phyloP scores from a whole-genome alignment of 2,888 invertebrate genomes.

The Melanargia galathea region DNA sequence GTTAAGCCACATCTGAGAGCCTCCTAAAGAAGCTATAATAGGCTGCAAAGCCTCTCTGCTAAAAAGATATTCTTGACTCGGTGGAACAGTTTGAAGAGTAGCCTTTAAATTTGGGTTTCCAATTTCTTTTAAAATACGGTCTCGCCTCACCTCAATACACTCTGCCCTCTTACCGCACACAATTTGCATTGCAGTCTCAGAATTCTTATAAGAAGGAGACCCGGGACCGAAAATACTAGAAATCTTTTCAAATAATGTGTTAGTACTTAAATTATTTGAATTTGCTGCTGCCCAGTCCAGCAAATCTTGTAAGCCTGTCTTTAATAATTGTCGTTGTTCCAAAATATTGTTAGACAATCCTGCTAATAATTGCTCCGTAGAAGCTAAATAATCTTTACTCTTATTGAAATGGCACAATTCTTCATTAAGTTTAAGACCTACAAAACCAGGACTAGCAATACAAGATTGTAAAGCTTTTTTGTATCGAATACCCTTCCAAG shows the following conservation, averaged over 20 bases:
- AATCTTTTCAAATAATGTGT: neutral
- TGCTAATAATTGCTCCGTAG: neutral
- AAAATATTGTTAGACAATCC: neutral
- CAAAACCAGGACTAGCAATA: neutral
- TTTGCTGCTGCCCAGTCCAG: neutral
- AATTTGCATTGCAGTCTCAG: neutral
- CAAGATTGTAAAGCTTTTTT: neutral
- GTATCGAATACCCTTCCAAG: neutral
- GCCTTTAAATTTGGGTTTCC: neutral
- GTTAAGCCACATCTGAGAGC: neutral
- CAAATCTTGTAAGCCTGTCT: neutral
- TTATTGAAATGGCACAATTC: neutral
- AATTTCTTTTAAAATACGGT: neutral
- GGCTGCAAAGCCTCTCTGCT: neutral
- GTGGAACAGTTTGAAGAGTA: neutral
- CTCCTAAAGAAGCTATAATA: neutral
- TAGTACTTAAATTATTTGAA: neutral
- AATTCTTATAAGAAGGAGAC: neutral
- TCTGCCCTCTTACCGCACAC: neutral
- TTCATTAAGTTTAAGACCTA: neutral
- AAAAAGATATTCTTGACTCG: neutral
- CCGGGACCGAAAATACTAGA: neutral
- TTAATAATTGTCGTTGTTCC: neutral
- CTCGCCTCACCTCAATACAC: neutral
- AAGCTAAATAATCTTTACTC: neutral